A percentile compares a stretch with the other conserved stretches of the same genome.
phyloP scores from a whole-genome alignment of 2,113 vertebrate species.

The Epinephelus moara region DNA sequence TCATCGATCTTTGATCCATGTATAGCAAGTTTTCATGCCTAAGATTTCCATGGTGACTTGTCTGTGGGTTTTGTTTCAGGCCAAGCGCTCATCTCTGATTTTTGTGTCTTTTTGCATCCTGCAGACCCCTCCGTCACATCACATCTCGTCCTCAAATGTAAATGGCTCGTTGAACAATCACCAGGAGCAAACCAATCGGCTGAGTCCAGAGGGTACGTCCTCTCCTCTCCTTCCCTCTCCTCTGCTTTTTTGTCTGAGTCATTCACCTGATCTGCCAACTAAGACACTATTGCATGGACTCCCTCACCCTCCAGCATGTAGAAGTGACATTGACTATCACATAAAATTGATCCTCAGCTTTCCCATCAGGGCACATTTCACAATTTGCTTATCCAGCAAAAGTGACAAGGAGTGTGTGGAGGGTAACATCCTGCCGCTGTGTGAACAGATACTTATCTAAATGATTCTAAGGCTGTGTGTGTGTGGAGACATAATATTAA shows the following conservation, averaged over 20 bases:
- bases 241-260: background rate
- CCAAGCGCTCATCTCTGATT: background rate
- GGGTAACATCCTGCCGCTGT: slow-evolving; percentile 1
- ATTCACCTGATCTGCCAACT: background rate
- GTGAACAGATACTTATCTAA: slow-evolving; percentile 32
- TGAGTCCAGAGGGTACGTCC: slow-evolving; percentile 91
- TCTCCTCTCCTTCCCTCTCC: background rate
- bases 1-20: background rate
- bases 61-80: slow-evolving; percentile 4
- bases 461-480: slow-evolving; percentile 10
- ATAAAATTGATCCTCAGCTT: background rate
- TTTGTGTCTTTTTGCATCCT: slow-evolving; percentile 45
- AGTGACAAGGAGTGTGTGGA: background rate
- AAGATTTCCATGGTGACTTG: slow-evolving; percentile 38
- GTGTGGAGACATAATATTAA: background rate
- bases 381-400: slow-evolving; percentile 20
- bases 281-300: background rate
- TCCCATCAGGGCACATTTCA: slow-evolving; percentile 17
- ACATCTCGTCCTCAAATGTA: slow-evolving; percentile 87
- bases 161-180: slow-evolving; percentile 83
- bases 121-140: slow-evolving; percentile 86
- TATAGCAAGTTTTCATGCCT: background rate
- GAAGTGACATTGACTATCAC: slow-evolving; percentile 1
- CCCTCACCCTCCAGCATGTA: background rate
- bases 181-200: slow-evolving; percentile 83